Evolutionary conservation across 2,797 vertebrate species (phyloP), one percentile per base, ranked within the genome.

Genomic region (Adelosebastes latens): DNA sequence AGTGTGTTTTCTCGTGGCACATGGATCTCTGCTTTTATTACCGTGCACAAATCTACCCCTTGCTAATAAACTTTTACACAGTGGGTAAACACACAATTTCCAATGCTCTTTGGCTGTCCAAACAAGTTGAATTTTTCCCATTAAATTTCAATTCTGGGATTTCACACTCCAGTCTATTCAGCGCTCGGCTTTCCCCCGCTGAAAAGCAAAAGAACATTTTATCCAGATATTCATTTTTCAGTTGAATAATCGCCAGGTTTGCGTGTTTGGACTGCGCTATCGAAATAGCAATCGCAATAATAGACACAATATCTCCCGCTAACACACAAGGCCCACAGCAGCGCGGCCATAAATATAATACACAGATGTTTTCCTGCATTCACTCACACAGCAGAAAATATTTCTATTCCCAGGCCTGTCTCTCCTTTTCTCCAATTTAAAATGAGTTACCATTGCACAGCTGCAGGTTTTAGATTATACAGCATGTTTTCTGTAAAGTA

Each of bases 101-200:
- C 64, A 42, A 32, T 60, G 31, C 75, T 74, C 73, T 68, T 36
- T 63, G 34, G 9, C 71, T 67, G 70, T 77, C 77, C 75, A 78
- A 79, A 84, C 77, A 79, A 79, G 75, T 74, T 14, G 27, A 76
- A 67, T 69, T 79, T 78, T 84, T 76, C 72, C 72, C 55, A 85
- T 88, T 85, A 75, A 83, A 77, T 82, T 79, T 79, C 55, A 77
- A 77, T 87, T 80, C 60, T 22, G 42, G 83, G 77, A 87, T 89
- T 89, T 88, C 81, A 87, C 83, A 84, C 86, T 73, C 70, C n/a
- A 56, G 39, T 73, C 52, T 74, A 61, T 62, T 74, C 79, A 53
- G 58, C 3, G 20, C 59, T 77, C 2, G 2, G 22, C 78, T 72
- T 53, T 65, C 29, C n/a, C 8, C 61, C 61, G 63, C 63, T 69